Evolutionary conservation across 2,888 invertebrate genomes (phyloP).

Genomic region (Germaria angustata): DNA sequence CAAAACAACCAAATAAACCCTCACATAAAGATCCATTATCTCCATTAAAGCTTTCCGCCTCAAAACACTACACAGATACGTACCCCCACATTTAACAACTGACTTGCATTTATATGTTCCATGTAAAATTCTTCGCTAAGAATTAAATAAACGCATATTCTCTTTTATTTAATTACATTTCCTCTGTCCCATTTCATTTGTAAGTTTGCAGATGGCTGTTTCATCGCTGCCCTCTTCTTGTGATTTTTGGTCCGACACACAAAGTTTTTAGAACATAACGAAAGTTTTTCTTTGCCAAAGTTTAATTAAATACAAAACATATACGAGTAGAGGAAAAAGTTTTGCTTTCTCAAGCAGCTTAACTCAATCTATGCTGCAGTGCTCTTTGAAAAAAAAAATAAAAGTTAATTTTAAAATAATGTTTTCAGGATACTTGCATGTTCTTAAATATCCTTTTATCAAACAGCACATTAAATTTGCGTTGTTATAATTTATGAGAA

Average conservation of each 20-base stretch:
- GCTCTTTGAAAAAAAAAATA: background rate
- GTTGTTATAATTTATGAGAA: background rate
- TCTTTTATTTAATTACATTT: conserved; percentile 60
- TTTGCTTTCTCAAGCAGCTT: conserved; percentile 44
- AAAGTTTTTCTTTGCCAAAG: conserved; percentile 46
- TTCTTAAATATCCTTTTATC: conserved; percentile 21
- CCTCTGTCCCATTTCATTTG: conserved; percentile 30
- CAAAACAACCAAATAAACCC: no score
- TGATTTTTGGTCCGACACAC: conserved; percentile 9
- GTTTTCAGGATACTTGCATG: conserved; percentile 27
- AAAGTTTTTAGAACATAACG: conserved; percentile 50
- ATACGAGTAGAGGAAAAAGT: conserved; percentile 49
- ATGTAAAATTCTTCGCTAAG: background rate
- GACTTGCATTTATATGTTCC: background rate
- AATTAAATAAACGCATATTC: conserved; percentile 24
- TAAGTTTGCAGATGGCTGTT: conserved; percentile 34
- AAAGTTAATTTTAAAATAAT: conserved; percentile 30
- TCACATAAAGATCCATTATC: no score
- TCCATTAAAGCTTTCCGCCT: no score
- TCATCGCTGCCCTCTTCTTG: background rate
- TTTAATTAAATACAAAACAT: conserved; percentile 65
- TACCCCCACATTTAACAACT: no score
- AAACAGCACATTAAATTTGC: background rate
- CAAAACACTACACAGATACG: no score
- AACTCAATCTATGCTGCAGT: conserved; percentile 49